Base-by-base conservation (phyloP, 2,888 invertebrate genomes). In the Subacronicta megacephala region DNA sequence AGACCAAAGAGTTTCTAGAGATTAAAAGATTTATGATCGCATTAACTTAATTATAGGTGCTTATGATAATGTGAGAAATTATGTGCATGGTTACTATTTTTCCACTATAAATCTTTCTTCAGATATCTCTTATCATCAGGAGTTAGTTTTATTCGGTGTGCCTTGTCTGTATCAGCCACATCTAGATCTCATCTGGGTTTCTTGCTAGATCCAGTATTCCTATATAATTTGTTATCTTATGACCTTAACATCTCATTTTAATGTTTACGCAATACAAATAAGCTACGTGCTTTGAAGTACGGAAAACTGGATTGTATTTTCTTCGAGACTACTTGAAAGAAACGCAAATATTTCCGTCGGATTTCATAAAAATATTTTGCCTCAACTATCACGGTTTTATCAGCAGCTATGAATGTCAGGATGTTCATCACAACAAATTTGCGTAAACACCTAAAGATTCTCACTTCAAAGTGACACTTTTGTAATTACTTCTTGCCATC, bases 401-500 rank as follows among this genome's bases (percentile, higher is more conserved):
- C 71, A 29, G 37, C 29, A 15, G 13, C 18, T 9, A 68, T 56
- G 70, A 58, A 70, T 46, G 59, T 58, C 51, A 51, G 50, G 65
- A 52, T 44, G 47, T 45, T 38, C 36, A 47, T 36, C 36, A 13
- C 47, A 44, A 47, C 47, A 44, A n/a, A 35, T 68, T 47, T 38
- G 35, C 45, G 55, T 42, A 62, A 55, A 62, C 45, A 36, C 51
- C 38, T 51, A 44, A 38, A 59, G 13, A 54, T 49, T 59, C 18
- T 45, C 17, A 72, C 57, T 72, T 72, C 51, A 72, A 72, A 66
- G 50, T 57, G 54, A 67, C 51, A 49, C 40, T 56, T 38, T 41
- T 15, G 47, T 72, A 52, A 72, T 72, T 68, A 68, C 53, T 54
- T 72, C 57, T 57, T 50, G 37, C 53, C 62, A 68, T 62, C 35